phyloP scores from a whole-genome alignment of 2,113 vertebrate species.

The Cygnus buccinator region DNA sequence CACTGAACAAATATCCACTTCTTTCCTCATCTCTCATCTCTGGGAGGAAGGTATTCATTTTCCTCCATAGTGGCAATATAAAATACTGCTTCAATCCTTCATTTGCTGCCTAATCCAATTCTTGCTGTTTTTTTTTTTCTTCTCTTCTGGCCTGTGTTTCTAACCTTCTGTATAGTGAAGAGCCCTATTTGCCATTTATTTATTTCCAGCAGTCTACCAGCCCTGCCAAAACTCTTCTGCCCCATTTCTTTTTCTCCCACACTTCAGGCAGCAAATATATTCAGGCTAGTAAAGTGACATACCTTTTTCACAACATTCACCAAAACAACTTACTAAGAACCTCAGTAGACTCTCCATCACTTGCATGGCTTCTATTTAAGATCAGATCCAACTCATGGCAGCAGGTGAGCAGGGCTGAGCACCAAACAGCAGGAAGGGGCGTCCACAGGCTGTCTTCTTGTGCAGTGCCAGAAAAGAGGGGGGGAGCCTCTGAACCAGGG shows the following conservation, averaged over 20 bases:
- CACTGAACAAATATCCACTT: slow-evolving; percentile 27
- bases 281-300: neutral
- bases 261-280: neutral
- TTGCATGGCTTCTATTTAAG: neutral
- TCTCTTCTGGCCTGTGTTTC: slow-evolving; percentile 9
- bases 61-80: slow-evolving; percentile 35
- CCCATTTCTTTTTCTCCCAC: neutral
- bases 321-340: neutral
- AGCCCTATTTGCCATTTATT: neutral
- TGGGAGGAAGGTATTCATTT: neutral
- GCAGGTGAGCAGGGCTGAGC: neutral
- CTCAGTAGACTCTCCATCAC: neutral
- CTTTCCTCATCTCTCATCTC: slow-evolving; percentile 51
- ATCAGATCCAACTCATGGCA: neutral
- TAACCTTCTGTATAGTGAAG: neutral
- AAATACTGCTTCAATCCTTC: slow-evolving; percentile 10
- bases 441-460: neutral
- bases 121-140: neutral
- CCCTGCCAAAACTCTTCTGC: neutral
- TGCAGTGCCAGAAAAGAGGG: neutral
- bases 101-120: slow-evolving; percentile 10
- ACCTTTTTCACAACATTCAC: neutral
- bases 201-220: neutral
- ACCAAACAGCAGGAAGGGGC: neutral
- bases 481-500: neutral